A percentile compares a stretch with the other conserved stretches of the same genome.
Conservation (phyloP, 1,140 invertebrate species). For the Prorops nasuta region DNA sequence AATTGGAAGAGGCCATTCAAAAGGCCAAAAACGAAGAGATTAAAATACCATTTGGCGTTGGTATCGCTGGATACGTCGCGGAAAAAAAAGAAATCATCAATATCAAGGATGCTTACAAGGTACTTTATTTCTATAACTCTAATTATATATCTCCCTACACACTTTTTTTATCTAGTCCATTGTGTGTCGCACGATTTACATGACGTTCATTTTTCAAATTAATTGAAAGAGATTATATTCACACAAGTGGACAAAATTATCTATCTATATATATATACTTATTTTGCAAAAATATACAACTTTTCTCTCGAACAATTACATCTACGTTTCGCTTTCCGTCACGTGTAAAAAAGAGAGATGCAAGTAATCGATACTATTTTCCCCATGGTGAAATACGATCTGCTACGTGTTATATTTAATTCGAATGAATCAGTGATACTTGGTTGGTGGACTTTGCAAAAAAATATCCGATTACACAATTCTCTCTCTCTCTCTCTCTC, state of each 20-base stretch:
- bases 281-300: too few relatives aligned
- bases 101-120: constrained; percentile 88
- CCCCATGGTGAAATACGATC: too few relatives aligned
- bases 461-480: too few relatives aligned
- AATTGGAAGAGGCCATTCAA: constrained; percentile 72
- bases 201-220: neutral
- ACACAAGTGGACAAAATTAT: neutral
- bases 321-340: too few relatives aligned
- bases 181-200: neutral
- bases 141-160: constrained; percentile 1
- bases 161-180: neutral
- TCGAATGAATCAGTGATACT: too few relatives aligned
- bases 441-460: too few relatives aligned
- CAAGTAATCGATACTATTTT: too few relatives aligned
- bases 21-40: constrained; percentile 76
- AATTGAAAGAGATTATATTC: neutral
- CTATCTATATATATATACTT: too few relatives aligned
- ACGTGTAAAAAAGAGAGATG: too few relatives aligned
- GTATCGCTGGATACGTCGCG: constrained; percentile 86
- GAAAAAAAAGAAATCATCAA: constrained; percentile 85
- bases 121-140: constrained; percentile 23
- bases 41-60: constrained; percentile 84
- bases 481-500: too few relatives aligned
- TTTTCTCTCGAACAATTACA: too few relatives aligned
- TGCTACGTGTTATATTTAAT: too few relatives aligned